Percentiles rank a stretch among this genome's conserved stretches.
Evolutionary conservation across 2,888 invertebrate genomes (phyloP).

Genomic region (Dilophus febrilis): DNA sequence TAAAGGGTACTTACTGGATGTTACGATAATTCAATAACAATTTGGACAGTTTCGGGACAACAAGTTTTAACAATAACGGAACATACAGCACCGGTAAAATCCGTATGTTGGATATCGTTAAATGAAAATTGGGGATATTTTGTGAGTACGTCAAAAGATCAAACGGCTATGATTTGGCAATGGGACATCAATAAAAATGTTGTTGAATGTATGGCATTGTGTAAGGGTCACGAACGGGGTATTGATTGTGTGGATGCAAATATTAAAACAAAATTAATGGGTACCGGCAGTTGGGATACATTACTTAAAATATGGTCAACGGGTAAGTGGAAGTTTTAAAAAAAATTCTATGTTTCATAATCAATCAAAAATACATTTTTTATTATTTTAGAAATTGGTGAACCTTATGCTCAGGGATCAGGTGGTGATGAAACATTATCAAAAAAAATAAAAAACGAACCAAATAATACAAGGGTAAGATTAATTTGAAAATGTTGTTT

Average conservation of each 20-base stretch:
- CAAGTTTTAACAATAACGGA: constrained; percentile 70
- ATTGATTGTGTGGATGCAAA: constrained; percentile 76
- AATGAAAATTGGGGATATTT: constrained; percentile 47
- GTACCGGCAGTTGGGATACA: constrained; percentile 86
- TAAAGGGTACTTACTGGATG: constrained; percentile 66
- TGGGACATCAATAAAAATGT: constrained; percentile 61
- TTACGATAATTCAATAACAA: constrained; percentile 81
- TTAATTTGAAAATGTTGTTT: constrained; percentile 1
- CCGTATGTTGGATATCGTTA: constrained; percentile 68
- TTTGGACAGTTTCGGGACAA: constrained; percentile 77
- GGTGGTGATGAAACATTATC: constrained; percentile 39
- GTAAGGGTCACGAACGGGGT: constrained; percentile 82
- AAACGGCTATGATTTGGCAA: constrained; percentile 78
- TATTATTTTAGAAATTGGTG: no score
- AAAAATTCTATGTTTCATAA: constrained; percentile 1
- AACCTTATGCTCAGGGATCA: no score
- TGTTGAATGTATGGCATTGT: constrained; percentile 61
- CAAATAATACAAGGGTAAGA: constrained; percentile 39
- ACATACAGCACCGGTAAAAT: constrained; percentile 75
- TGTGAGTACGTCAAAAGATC: constrained; percentile 79
- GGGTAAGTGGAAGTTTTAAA: constrained; percentile 30
- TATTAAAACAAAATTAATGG: constrained; percentile 44
- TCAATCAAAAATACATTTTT: no score
- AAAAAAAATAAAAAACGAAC: constrained; percentile 41
- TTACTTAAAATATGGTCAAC: constrained; percentile 84